Base-by-base conservation (phyloP, 2,113 vertebrate species). In the Bubo bubo region DNA sequence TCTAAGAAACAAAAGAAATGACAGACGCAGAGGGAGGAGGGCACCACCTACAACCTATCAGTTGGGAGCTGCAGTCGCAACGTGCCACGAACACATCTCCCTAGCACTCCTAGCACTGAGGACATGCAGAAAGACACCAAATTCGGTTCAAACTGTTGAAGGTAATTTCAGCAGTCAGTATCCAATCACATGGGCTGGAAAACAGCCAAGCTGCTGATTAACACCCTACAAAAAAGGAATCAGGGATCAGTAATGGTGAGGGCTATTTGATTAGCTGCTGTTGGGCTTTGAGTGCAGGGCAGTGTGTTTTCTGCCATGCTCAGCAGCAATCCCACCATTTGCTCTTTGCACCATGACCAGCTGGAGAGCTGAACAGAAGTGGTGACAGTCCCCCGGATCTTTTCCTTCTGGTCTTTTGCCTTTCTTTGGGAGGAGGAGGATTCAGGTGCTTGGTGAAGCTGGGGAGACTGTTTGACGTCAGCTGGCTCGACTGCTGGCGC, bases 71-170 rank as follows among this genome's bases (percentile, higher is more conserved):
- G 34, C 58, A 41, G 71, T 18, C 2, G 4, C 1, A 0, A 10
- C 5, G 2, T 0, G 14, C 22, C 62, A 37, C 0, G 0, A 50
- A 24, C 50, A 28, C 5, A 2, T n/a, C 23, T 71, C 32, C 58
- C 17, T 11, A n/a, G 30, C 27, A 28, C 27, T 45, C 53, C 35
- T 24, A 39, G 60, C 22, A 55, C 34, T 37, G 14, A 41, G 32
- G 37, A 79, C 15, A 15, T 7, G 53, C 39, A 88, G 67, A 79
- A 67, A 49, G 28, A 50, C 5, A 43, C 8, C 37, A 66, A 76
- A 67, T 82, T 43, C 1, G 0, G 35, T 41, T 88, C 56, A 84
- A 34, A 64, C 8, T 35, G 17, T 10, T 39, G 70, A 60, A 84
- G 45, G 6, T 59, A 30, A 82, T 81, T 89, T 79, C 80, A 94